Percentiles rank a stretch among this genome's conserved stretches.
phyloP scores from a whole-genome alignment of 2,888 invertebrate species.

The Brachyopa scutellaris region DNA sequence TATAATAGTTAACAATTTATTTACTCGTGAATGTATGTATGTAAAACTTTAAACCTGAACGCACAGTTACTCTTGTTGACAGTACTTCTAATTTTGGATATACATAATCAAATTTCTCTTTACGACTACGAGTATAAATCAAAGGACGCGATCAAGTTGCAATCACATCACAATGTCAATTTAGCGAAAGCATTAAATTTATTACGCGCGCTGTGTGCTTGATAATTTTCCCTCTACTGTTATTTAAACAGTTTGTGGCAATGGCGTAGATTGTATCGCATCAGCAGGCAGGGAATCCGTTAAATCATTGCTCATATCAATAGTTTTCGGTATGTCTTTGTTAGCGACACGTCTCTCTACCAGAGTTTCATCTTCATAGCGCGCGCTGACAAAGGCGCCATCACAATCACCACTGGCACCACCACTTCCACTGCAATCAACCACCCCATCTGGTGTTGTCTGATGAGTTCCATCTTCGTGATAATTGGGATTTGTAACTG shows the following conservation, averaged over 20 bases:
- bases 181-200: not conserved
- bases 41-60: conserved; percentile 36
- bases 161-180: not conserved
- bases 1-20: conserved; percentile 24
- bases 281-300: conserved; percentile 73
- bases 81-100: not conserved
- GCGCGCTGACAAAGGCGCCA: conserved; percentile 69
- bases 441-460: conserved; percentile 12
- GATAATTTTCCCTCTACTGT: not conserved
- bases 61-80: not conserved
- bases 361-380: conserved; percentile 74
- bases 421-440: not conserved
- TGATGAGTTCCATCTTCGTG: conserved; percentile 62
- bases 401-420: conserved; percentile 13
- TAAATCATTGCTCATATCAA: conserved; percentile 70
- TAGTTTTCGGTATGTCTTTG: conserved; percentile 53
- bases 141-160: not conserved
- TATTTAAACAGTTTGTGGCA: conserved; percentile 72
- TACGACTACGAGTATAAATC: not conserved
- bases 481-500: conserved; percentile 76
- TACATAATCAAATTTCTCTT: too few species aligned
- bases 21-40: too few species aligned
- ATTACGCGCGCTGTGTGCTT: not conserved
- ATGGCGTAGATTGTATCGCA: conserved; percentile 72
- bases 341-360: conserved; percentile 68